Conservation (phyloP, 2,888 invertebrate genomes). For the Drosophila mulleri region DNA sequence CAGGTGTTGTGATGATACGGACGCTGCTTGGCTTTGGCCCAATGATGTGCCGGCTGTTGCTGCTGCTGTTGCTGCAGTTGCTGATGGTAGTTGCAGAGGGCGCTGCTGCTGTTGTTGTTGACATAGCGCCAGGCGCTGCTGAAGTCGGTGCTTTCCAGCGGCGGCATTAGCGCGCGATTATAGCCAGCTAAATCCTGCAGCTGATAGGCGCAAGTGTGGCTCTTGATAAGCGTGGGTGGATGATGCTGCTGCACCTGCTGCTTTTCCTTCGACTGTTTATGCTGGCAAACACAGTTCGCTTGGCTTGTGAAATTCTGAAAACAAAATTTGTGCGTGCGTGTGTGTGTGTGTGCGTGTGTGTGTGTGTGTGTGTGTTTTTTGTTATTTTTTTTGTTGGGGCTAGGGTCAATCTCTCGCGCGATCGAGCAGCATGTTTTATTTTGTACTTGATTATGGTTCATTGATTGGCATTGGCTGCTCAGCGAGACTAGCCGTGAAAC, state of each 20-base stretch:
- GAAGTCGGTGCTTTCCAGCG: constrained; percentile 80
- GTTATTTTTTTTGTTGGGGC: neutral
- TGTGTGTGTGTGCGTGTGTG: no score
- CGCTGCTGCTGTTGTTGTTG: constrained; percentile 61
- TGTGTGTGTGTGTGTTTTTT: no score
- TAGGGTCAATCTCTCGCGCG: neutral
- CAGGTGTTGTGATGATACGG: constrained; percentile 73
- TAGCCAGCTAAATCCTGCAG: constrained; percentile 79
- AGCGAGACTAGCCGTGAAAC: constrained; percentile 37
- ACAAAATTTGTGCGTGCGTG: constrained; percentile 12
- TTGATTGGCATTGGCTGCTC: constrained; percentile 61
- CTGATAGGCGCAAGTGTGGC: constrained; percentile 82
- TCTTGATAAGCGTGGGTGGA: constrained; percentile 68
- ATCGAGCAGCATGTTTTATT: constrained; percentile 19
- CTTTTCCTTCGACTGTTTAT: constrained; percentile 37
- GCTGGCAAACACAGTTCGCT: constrained; percentile 73
- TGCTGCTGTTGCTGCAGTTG: constrained; percentile 33
- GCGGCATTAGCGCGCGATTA: constrained; percentile 83
- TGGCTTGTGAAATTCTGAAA: constrained; percentile 78
- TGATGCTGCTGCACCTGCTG: constrained; percentile 58
- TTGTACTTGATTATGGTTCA: constrained; percentile 72
- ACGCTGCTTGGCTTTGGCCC: constrained; percentile 43
- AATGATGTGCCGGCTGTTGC: constrained; percentile 43
- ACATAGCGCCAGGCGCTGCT: constrained; percentile 67
- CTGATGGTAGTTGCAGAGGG: constrained; percentile 28